These are phyloP conservation scores for Crax fasciolata DNA, from an alignment of 2,797 vertebrate species.

Conservation along the genomic window DNA sequence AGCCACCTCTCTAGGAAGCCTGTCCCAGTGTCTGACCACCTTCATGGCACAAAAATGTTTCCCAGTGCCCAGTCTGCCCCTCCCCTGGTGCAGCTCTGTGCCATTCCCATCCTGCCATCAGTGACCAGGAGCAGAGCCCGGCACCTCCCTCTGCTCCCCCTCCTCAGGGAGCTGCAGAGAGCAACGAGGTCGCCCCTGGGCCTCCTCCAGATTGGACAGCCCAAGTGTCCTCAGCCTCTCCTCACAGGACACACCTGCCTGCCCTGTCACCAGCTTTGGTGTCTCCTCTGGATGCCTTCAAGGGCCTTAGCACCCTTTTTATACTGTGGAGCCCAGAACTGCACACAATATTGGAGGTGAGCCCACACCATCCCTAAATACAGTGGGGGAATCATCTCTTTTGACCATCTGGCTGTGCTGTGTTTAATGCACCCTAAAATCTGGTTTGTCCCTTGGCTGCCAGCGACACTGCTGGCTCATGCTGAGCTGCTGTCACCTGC, in stretches of 20 bases:
- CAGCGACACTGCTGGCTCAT: not conserved
- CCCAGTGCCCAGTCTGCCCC: too few species aligned
- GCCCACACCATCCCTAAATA: not conserved
- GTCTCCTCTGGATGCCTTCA: not conserved
- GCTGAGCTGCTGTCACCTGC: not conserved
- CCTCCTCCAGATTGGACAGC: not conserved
- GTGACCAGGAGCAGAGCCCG: too few species aligned
- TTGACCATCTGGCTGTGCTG: not conserved
- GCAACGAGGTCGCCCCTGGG: not conserved
- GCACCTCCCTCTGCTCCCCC: not conserved
- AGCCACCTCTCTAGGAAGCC: too few species aligned
- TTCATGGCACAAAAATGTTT: too few species aligned
- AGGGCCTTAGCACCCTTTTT: not conserved
- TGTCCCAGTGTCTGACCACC: too few species aligned
- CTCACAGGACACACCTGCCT: not conserved
- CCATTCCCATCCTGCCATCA: too few species aligned
- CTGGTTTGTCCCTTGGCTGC: not conserved
- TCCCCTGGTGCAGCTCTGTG: too few species aligned
- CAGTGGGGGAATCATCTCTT: not conserved
- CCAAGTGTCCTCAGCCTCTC: not conserved
- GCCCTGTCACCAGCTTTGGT: not conserved
- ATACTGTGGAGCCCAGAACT: not conserved
- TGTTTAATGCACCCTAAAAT: not conserved
- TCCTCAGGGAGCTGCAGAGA: not conserved
- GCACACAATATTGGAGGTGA: not conserved